These are phyloP conservation scores for Sesia apiformis DNA, from an alignment of 2,888 invertebrate species.

Conservation along the genomic window DNA sequence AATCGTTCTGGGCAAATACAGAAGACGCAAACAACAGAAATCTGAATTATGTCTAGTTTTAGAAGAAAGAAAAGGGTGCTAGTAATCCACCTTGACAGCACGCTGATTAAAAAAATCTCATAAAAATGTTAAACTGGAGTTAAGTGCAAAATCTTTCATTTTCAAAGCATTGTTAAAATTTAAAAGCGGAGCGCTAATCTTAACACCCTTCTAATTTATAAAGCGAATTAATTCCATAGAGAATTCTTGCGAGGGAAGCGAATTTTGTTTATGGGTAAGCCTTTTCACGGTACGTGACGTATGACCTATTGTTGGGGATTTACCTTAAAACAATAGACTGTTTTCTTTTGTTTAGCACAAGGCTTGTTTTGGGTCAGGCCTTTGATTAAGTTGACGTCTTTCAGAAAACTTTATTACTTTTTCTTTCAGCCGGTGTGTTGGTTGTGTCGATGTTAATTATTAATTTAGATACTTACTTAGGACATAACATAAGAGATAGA, in stretches of 20 bases:
- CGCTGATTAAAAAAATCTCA: neutral
- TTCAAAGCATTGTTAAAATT: slow-evolving; percentile 15
- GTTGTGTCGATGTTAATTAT: no score
- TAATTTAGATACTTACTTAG: no score
- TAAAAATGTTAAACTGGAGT: neutral
- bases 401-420: neutral
- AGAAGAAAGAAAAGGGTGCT: no score
- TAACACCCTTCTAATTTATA: slow-evolving; percentile 24
- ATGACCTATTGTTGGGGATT: slow-evolving; percentile 13
- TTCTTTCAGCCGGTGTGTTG: neutral
- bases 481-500: no score
- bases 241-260: slow-evolving; percentile 16
- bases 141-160: slow-evolving; percentile 9
- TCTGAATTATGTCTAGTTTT: no score
- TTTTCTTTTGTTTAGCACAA: slow-evolving; percentile 2
- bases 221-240: slow-evolving; percentile 23
- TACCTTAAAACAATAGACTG: slow-evolving; percentile 5
- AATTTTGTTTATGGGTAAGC: slow-evolving; percentile 29
- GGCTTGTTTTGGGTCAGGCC: neutral
- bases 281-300: slow-evolving; percentile 23
- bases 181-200: slow-evolving; percentile 26
- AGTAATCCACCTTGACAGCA: neutral
- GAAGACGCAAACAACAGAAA: no score
- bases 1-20: no score
- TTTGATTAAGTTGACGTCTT: neutral